A percentile compares a stretch with the other conserved stretches of the same genome.
These are phyloP conservation scores for Artemia sinica DNA, from an alignment of 2,888 invertebrate species.

Conservation along the genomic window DNA sequence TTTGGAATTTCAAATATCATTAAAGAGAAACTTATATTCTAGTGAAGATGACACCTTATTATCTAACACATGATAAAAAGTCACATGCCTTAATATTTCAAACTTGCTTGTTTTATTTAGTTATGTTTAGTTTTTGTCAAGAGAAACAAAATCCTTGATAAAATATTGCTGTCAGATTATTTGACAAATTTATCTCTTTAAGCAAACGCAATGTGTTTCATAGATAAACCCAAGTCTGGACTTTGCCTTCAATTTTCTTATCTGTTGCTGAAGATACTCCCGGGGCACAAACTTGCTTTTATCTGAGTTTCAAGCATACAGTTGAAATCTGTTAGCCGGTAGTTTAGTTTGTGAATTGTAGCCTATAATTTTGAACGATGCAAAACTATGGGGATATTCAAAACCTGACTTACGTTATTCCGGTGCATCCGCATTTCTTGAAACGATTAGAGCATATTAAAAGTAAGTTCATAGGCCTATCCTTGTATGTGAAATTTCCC, in stretches of 20 bases:
- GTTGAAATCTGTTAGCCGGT: too few species aligned
- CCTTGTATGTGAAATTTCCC: too few species aligned
- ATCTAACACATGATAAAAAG: too few species aligned
- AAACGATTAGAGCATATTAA: conserved; percentile 3
- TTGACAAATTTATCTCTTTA: conserved; percentile 1
- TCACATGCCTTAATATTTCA: too few species aligned
- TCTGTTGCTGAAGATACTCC: conserved; percentile 2
- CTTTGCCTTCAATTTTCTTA: conserved; percentile 1
- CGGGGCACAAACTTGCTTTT: background rate
- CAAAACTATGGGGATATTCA: background rate
- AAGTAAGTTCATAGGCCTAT: background rate
- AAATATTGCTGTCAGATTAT: background rate
- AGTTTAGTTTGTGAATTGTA: too few species aligned
- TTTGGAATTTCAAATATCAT: too few species aligned
- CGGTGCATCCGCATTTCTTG: background rate
- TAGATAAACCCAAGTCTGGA: conserved; percentile 10
- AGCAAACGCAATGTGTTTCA: conserved; percentile 3
- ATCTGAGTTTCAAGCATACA: background rate
- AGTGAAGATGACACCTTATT: too few species aligned
- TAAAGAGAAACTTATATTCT: too few species aligned
- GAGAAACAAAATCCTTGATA: too few species aligned
- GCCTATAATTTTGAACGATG: background rate
- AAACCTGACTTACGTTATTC: background rate
- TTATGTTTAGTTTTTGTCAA: too few species aligned
- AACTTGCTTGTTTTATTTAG: too few species aligned